A percentile compares a stretch with the other conserved stretches of the same genome.
These are phyloP conservation scores for Picathartes gymnocephalus DNA, from an alignment of 2,113 vertebrate species.

Conservation along the genomic window DNA sequence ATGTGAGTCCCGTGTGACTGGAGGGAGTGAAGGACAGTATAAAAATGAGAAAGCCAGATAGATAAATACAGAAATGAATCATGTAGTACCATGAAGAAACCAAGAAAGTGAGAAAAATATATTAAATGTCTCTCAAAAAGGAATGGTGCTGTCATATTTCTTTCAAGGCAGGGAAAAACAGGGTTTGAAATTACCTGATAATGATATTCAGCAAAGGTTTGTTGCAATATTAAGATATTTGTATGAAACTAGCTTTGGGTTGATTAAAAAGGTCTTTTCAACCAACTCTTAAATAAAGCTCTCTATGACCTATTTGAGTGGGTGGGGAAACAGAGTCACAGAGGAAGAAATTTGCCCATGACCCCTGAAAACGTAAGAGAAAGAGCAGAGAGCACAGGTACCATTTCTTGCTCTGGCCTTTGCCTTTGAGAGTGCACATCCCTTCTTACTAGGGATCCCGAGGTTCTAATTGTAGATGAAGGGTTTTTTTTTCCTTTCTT, in stretches of 20 bases:
- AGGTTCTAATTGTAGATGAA: neutral
- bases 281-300: neutral
- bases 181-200: neutral
- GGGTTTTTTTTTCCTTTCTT: neutral
- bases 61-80: neutral
- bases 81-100: neutral
- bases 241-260: neutral
- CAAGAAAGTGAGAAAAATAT: neutral
- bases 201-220: neutral
- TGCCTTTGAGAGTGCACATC: neutral
- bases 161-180: neutral
- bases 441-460: neutral
- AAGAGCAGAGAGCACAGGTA: neutral
- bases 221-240: neutral
- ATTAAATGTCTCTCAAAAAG: neutral
- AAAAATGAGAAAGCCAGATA: neutral
- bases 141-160: neutral
- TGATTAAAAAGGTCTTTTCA: neutral
- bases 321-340: neutral
- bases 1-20: neutral
- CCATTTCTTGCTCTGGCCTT: neutral
- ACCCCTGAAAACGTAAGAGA: neutral
- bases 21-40: neutral
- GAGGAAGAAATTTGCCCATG: neutral
- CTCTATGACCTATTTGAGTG: neutral